phyloP scores from a whole-genome alignment of 2,113 vertebrate species.

The Edolisoma coerulescens region DNA sequence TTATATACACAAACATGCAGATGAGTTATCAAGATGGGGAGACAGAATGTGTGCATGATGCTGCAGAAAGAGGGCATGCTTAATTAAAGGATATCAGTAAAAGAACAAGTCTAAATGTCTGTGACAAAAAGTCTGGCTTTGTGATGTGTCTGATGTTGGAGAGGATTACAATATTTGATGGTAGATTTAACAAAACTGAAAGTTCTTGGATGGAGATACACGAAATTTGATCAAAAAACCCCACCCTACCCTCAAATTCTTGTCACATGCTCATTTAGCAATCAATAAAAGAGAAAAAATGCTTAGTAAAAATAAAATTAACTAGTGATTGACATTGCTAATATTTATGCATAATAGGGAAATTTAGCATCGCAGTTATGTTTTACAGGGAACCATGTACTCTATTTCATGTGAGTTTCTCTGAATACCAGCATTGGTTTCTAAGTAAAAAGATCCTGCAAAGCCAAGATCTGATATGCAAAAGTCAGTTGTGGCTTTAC shows the following conservation, averaged over 20 bases:
- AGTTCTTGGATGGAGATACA: neutral
- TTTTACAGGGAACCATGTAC: neutral
- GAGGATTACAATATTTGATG: neutral
- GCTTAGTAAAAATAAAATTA: neutral
- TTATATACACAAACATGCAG: neutral
- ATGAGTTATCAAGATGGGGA: neutral
- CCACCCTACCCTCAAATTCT: neutral
- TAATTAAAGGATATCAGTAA: neutral
- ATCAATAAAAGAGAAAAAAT: neutral
- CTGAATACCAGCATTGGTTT: neutral
- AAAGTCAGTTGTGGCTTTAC: neutral
- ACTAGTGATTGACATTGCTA: neutral
- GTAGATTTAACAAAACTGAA: neutral
- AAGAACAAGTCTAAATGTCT: neutral
- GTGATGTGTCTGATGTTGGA: neutral
- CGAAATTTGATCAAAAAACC: neutral
- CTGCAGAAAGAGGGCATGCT: neutral
- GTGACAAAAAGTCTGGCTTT: neutral
- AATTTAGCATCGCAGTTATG: neutral
- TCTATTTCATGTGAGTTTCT: neutral
- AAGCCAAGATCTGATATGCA: neutral
- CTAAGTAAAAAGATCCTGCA: neutral
- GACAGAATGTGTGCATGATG: neutral
- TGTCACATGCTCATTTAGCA: neutral
- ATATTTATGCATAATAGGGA: neutral